Evolutionary conservation across 2,797 vertebrate genomes (phyloP), one percentile per base, ranked within the genome.

Genomic region (Oryzias dopingdopingensis): DNA sequence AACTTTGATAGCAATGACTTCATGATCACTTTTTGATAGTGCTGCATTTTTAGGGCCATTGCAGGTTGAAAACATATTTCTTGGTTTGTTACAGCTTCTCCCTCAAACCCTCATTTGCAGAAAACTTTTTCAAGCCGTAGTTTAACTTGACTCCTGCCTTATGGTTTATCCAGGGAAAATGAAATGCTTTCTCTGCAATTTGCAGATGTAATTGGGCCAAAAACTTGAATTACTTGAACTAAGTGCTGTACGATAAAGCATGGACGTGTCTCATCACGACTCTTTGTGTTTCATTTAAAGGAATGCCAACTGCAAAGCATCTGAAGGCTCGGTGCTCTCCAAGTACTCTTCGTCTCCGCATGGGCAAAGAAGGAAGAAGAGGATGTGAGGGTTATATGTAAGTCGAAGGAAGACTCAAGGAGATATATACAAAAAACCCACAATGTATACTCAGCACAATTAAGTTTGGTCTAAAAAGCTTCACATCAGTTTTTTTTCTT

Each of bases 281-380:
- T 49, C 17, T 52, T 45, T 68, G 14, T 49, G 41, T 57, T 51
- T 17, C 46, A 62, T 41, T 60, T 2, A 45, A n/a, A 73, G 59
- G 47, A 4, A 2, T 16, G 1, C 14, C 14, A 22, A 40, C 42
- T 54, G 20, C 22, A 26, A 20, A 24, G 12, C 13, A 41, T 42
- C 5, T 20, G 29, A 62, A 20, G 8, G 14, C 4, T 20, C 6
- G 41, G 5, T 16, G 5, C 10, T 32, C 6, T 46, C 14, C 37
- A 42, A 40, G 6, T 20, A 4, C 6, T 26, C 6, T 41, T n/a
- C 40, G 42, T 13, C 16, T 56, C 50, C 8, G 4, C 10, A 0
- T 14, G 41, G 2, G 45, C 18, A 24, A 24, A 12, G 61, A 58
- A 48, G 49, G 42, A 51, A 17, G 52, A 70, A 46, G 56, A 67